Evolutionary conservation across 1,140 invertebrate species (phyloP), one percentile per base, ranked within the genome.

Genomic region (Eubasilissa regina): DNA sequence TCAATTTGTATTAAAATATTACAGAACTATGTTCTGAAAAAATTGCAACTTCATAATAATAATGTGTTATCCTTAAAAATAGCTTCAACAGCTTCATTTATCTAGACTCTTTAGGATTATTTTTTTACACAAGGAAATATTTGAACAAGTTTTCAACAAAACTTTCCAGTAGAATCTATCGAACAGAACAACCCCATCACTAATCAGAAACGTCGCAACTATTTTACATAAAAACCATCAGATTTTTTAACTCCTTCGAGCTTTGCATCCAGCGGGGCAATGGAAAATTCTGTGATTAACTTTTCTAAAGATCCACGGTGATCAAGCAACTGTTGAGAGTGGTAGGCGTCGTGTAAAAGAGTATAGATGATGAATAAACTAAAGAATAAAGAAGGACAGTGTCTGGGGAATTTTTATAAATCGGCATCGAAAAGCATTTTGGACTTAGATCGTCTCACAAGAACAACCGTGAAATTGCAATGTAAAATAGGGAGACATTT

Each of bases 401-500:
- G 48, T 51, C n/a, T 51, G 48, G 11, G 48, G 11, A n/a, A 4
- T 51, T 51, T 51, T 15, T 51, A 51, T 51, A 1, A 51, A 13
- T 51, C n/a, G n/a, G n/a, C n/a, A 3, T 3, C 48, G 11, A 8
- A 51, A 13, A 35, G 6, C 25, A 3, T 51, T 12, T 13, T 51
- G 48, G 48, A 51, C 11, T 51, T 51, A 17, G 17, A 68, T 43
- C 25, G 19, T 15, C 64, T 44, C 35, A 68, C 35, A 68, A 68
- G 13, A 47, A 53, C 15, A 43, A 74, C 74, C 79, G 66, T 80
- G 73, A 80, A 80, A 80, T 80, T 77, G 62, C 75, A 74, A 77
- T 80, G 66, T 73, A 80, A 64, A 80, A 64, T 55, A 47, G 55
- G 45, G 25, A 68, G 66, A 80, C 75, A 77, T 80, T 80, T 80